Evolutionary conservation across 2,888 invertebrate species (phyloP).

Genomic region (Drosophila fulvimacula): DNA sequence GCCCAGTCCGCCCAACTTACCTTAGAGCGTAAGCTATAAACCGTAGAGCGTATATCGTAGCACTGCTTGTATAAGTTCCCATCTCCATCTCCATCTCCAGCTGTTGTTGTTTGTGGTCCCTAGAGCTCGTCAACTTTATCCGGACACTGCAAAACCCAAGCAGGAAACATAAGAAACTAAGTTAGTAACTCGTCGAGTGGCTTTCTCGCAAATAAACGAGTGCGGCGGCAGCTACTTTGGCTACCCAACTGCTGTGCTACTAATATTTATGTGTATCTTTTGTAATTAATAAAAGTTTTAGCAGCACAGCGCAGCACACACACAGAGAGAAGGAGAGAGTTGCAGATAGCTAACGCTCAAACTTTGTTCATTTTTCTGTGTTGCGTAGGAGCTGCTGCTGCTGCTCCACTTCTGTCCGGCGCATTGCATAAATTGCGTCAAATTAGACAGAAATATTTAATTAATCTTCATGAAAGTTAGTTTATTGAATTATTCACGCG

Average conservation of each 20-base stretch:
- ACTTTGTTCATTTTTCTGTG: conserved; percentile 70
- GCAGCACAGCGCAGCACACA: conserved; percentile 31
- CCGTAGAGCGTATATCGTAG: conserved; percentile 1
- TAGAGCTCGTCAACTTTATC: conserved; percentile 53
- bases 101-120: conserved; percentile 42
- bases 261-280: conserved; percentile 75
- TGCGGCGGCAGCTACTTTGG: conserved; percentile 43
- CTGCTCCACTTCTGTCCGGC: neutral
- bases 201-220: conserved; percentile 60
- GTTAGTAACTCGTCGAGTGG: conserved; percentile 75
- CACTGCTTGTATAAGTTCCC: too few relatives aligned
- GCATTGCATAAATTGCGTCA: conserved; percentile 77
- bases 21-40: conserved; percentile 23
- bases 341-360: conserved; percentile 38
- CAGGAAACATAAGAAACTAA: conserved; percentile 63
- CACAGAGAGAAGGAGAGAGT: conserved; percentile 5
- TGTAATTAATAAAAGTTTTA: conserved; percentile 80
- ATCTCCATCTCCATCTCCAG: conserved; percentile 16
- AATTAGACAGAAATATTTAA: conserved; percentile 81
- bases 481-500: conserved; percentile 74
- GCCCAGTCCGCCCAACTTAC: conserved; percentile 35
- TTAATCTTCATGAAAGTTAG: conserved; percentile 75
- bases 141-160: conserved; percentile 51
- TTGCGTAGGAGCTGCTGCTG: neutral
- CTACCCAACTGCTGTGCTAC: conserved; percentile 28